A percentile compares a stretch with the other conserved stretches of the same genome.
These are phyloP conservation scores for Ariopsis seemanni DNA, from an alignment of 2,113 vertebrate species.

Conservation along the genomic window DNA sequence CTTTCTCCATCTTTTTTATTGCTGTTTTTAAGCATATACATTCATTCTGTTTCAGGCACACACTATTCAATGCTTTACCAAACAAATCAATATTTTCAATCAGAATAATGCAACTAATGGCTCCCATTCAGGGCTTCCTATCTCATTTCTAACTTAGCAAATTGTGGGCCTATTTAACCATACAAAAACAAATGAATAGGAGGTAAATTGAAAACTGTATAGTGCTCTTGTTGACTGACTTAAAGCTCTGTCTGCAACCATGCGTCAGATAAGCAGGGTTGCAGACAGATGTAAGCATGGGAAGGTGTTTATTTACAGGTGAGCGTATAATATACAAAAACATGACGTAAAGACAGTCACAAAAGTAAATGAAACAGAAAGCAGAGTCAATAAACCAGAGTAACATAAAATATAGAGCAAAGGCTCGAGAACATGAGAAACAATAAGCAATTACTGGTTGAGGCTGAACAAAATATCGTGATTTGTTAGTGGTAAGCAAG, in stretches of 20 bases:
- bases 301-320: too few species aligned
- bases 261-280: too few species aligned
- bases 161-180: constrained; percentile 36
- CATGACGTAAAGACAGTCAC: too few species aligned
- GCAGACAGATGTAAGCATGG: too few species aligned
- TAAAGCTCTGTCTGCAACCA: constrained; percentile 19
- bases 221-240: constrained; percentile 31
- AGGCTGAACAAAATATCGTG: too few species aligned
- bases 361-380: too few species aligned
- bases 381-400: too few species aligned
- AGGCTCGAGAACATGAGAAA: too few species aligned
- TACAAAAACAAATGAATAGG: constrained; percentile 51
- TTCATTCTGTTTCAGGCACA: constrained; percentile 33
- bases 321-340: too few species aligned
- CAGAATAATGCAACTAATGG: constrained; percentile 51
- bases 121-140: constrained; percentile 43
- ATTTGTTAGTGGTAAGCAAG: too few species aligned
- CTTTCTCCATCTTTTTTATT: background rate
- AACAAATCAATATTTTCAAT: constrained; percentile 56
- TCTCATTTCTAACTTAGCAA: constrained; percentile 41
- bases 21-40: background rate
- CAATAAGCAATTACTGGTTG: too few species aligned
- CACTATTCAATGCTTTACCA: constrained; percentile 49
- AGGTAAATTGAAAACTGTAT: constrained; percentile 46
- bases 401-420: too few species aligned